A percentile compares a stretch with the other conserved stretches of the same genome.
Evolutionary conservation across 1,140 invertebrate genomes (phyloP).

Genomic region (Cydia splendana): DNA sequence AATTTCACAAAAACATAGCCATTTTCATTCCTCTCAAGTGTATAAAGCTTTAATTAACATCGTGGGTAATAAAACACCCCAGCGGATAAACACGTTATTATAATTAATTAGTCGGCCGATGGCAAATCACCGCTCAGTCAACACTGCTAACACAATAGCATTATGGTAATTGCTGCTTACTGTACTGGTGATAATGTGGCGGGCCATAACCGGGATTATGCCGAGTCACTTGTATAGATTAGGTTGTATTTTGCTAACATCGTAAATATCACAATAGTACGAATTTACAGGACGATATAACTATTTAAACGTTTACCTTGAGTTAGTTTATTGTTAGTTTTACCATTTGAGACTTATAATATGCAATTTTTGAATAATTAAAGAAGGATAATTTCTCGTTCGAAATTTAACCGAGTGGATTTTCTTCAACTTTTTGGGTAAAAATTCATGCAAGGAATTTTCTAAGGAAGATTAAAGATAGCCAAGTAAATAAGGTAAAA

Average conservation of each 20-base stretch:
- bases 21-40: not conserved
- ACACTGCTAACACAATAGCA: conserved; percentile 27
- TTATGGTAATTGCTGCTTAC: conserved; percentile 26
- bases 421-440: no score
- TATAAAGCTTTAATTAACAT: not conserved
- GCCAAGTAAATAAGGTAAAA: not conserved
- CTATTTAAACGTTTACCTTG: not conserved
- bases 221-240: not conserved
- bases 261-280: not conserved
- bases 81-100: conserved; percentile 25
- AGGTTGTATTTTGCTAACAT: not conserved
- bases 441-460: not conserved
- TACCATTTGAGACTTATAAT: not conserved
- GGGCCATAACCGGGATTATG: not conserved
- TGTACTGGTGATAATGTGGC: conserved; percentile 8
- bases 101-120: conserved; percentile 24
- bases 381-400: no score
- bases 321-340: not conserved
- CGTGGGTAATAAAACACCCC: not conserved
- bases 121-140: conserved; percentile 28
- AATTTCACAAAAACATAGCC: not conserved
- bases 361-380: no score
- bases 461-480: not conserved
- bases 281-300: not conserved
- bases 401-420: no score